Conservation (phyloP, 2,113 vertebrate species). For the Carassius gibelio region DNA sequence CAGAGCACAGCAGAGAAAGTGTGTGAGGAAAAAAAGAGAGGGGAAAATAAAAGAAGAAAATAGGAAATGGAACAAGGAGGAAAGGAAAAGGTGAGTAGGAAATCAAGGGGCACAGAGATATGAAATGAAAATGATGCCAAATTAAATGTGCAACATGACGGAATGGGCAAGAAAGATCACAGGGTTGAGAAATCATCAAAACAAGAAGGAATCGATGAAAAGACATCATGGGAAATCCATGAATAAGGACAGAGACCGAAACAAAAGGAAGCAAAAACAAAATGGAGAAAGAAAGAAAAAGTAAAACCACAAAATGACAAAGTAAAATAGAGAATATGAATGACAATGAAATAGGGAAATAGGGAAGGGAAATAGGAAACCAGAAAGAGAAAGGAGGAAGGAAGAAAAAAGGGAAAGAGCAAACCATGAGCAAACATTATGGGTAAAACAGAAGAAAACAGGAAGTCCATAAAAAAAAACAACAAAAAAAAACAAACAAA, state of each 20-base stretch:
- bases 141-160: background rate
- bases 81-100: background rate
- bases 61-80: background rate
- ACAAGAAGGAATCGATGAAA: background rate
- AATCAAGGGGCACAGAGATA: background rate
- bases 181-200: background rate
- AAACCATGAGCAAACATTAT: background rate
- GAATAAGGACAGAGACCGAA: background rate
- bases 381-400: background rate
- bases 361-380: background rate
- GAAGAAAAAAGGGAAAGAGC: background rate
- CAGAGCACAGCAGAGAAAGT: constrained; percentile 37
- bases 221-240: background rate
- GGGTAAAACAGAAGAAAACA: background rate
- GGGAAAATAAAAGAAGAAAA: constrained; percentile 17
- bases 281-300: background rate
- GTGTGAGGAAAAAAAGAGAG: constrained; percentile 8
- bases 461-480: no score
- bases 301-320: background rate
- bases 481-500: no score
- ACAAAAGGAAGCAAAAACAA: background rate
- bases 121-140: background rate
- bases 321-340: no score
- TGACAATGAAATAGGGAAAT: no score
- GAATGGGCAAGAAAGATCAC: background rate